Percentiles rank a stretch among this genome's conserved stretches.
Evolutionary conservation across 2,113 vertebrate genomes (phyloP).

Genomic region (Nematolebias whitei): DNA sequence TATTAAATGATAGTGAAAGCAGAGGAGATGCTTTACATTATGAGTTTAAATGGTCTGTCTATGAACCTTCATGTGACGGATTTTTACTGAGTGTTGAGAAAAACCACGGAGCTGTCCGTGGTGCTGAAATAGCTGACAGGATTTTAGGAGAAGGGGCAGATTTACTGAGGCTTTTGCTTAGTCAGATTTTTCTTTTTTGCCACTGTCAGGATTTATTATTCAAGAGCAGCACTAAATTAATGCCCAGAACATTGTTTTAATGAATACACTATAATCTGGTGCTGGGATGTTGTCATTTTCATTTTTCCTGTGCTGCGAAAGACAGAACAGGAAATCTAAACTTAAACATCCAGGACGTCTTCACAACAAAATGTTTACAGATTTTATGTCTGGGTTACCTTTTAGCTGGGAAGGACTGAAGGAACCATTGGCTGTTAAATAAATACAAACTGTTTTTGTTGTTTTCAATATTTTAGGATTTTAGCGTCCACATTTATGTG

Average conservation of each 20-base stretch:
- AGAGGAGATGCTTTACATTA: neutral
- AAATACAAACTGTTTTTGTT: neutral
- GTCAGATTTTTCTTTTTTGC: neutral
- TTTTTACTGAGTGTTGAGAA: neutral
- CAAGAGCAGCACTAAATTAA: neutral
- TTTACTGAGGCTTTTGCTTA: neutral
- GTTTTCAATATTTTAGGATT: neutral
- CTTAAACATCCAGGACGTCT: neutral
- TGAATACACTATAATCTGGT: neutral
- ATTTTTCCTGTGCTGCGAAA: neutral
- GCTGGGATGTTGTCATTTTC: neutral
- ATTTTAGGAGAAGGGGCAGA: neutral
- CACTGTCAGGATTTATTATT: neutral
- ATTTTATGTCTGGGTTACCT: neutral
- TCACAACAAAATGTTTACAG: neutral
- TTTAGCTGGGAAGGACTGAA: neutral
- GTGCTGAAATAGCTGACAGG: neutral
- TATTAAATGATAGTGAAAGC: neutral
- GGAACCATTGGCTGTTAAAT: too few species aligned
- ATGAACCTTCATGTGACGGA: neutral
- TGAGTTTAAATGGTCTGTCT: neutral
- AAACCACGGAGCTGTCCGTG: slow-evolving; percentile 1
- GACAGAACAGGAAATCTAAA: neutral
- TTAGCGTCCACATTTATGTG: too few species aligned
- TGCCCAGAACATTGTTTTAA: neutral